A percentile compares a stretch with the other conserved stretches of the same genome.
phyloP scores from a whole-genome alignment of 2,797 vertebrate genomes.

The Choloepus didactylus region DNA sequence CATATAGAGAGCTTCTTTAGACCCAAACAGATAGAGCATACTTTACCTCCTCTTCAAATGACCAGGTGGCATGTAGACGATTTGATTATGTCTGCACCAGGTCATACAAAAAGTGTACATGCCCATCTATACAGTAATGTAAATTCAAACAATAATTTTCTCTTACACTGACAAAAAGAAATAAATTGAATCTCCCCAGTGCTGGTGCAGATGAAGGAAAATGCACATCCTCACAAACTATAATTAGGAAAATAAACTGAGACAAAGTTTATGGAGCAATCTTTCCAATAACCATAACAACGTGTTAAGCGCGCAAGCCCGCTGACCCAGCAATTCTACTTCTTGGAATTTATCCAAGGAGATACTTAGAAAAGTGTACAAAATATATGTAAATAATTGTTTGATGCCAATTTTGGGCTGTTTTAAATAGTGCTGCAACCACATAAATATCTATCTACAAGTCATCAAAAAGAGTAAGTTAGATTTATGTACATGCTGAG shows the following conservation, averaged over 20 bases:
- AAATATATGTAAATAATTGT: fast-evolving
- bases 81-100: fast-evolving
- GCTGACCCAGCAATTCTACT: neutral
- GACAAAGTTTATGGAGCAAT: neutral
- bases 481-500: fast-evolving
- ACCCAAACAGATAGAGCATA: neutral
- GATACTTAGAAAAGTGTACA: neutral
- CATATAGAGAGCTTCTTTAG: fast-evolving
- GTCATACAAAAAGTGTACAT: neutral
- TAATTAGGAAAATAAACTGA: neutral
- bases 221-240: fast-evolving
- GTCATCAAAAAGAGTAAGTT: neutral
- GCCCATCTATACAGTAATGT: neutral
- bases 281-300: fast-evolving
- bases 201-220: neutral
- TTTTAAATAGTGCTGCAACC: neutral
- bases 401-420: neutral
- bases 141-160: no score
- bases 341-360: neutral
- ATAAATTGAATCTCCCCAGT: neutral
- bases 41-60: neutral
- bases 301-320: fast-evolving
- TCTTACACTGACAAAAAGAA: neutral
- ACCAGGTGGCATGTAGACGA: neutral
- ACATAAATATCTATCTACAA: neutral